These are phyloP conservation scores for Phytoseiulus persimilis DNA, from an alignment of 2,888 invertebrate genomes.

Conservation along the genomic window DNA sequence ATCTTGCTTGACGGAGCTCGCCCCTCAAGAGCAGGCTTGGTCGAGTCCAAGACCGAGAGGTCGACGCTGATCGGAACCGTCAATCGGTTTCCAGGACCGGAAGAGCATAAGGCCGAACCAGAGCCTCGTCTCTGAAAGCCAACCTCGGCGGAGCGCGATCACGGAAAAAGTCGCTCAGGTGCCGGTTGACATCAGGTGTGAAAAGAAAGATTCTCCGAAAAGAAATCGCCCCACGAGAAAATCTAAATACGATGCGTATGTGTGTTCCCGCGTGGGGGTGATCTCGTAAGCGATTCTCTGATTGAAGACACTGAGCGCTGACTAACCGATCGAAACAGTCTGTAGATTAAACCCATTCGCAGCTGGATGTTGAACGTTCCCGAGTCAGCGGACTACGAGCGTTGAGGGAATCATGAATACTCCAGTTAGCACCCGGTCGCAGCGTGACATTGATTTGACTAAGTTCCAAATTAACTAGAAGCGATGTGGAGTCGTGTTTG, in stretches of 20 bases:
- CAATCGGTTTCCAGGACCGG: no score
- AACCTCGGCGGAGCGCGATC: not conserved
- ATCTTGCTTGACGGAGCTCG: no score
- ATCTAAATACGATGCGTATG: not conserved
- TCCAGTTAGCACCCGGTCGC: not conserved
- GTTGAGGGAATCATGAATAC: not conserved
- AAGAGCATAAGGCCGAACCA: no score
- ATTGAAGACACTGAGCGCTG: not conserved
- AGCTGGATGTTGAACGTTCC: not conserved
- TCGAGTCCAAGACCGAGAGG: no score
- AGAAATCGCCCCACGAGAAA: not conserved
- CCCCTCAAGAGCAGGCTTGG: no score
- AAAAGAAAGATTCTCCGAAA: not conserved
- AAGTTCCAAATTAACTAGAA: not conserved
- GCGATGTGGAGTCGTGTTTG: not conserved
- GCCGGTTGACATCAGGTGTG: not conserved
- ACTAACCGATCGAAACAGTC: not conserved
- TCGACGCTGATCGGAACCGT: no score
- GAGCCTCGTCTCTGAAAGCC: no score
- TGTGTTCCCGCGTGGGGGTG: not conserved
- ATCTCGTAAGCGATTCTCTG: not conserved
- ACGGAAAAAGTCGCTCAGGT: not conserved
- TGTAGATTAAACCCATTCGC: not conserved
- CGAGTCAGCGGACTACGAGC: not conserved
- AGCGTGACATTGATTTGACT: slow-evolving; percentile 5